Base-by-base conservation (phyloP, 2,888 invertebrate genomes). In the Caenorhabditis sp. region DNA sequence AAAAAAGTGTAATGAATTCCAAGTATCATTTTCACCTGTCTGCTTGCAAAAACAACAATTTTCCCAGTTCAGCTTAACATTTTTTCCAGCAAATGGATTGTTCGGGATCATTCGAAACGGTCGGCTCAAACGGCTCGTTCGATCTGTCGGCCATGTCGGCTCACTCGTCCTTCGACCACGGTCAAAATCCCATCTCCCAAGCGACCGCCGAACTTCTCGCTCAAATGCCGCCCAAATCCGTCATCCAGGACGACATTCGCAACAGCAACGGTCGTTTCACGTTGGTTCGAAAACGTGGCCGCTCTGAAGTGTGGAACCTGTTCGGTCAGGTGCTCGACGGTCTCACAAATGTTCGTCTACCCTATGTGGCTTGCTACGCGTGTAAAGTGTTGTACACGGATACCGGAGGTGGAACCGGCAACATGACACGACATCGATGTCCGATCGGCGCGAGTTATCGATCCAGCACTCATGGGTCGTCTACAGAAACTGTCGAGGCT, bases 381-480 rank as follows among this genome's bases (percentile, higher is more conserved):
- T 86, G 86, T 73, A 86, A 85, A 71, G 81, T 86, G 12, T 74
- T 86, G 62, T 86, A 86, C 74, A 86, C 86, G 31, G 86, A 86
- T 68, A 85, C 85, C 8, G 85, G 85, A 19, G 85, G 85, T 21
- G 85, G 85, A 27, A 85, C 85, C 21, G 85, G 85, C 4, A 85
- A 86, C 67, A 86, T 86, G 86, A 86, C 86, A 17, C 62, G 86
- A 1, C 86, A 86, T 71, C 72, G 86, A 19, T 86, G 85, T 54
- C 81, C 81, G 1, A 75, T 83, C 49, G 83, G 84, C 27, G 75
- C 65, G 58, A 82, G 82, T 68, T 84, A 84, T 58, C 73, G 84
- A 21, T 70, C 69, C n/a, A 76, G 70, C 70, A 68, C 71, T 10
- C 70, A 69, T 43, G 72, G 57, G 23, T 77, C 79, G 0, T 79